Percentiles rank a stretch among this genome's conserved stretches.
Conservation (phyloP, 2,113 vertebrate genomes). For the Nicator chloris region DNA sequence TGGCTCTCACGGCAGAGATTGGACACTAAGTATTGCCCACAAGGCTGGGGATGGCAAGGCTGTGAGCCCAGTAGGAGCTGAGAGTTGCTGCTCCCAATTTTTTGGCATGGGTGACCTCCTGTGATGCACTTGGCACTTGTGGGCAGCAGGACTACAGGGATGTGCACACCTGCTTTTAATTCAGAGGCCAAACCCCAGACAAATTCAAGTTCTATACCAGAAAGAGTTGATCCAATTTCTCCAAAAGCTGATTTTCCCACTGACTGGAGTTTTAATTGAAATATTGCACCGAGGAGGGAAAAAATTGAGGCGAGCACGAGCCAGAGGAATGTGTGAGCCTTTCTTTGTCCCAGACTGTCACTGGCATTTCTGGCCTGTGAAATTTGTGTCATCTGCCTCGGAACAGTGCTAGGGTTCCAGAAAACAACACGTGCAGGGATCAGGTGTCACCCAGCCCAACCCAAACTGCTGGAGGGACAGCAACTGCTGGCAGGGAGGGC, state of each 20-base stretch:
- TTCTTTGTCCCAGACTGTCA: not conserved
- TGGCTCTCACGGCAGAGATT: not conserved
- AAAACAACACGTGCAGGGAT: not conserved
- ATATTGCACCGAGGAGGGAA: not conserved
- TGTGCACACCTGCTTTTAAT: not conserved
- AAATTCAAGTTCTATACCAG: fast-evolving
- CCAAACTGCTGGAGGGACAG: not conserved
- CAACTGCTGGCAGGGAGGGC: not conserved
- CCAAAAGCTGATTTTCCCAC: not conserved
- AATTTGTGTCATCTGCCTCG: not conserved
- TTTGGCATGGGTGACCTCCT: not conserved
- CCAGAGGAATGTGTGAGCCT: not conserved
- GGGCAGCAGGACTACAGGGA: not conserved
- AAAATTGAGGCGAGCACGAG: fast-evolving
- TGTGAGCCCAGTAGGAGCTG: not conserved
- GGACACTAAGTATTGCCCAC: fast-evolving
- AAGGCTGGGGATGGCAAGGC: fast-evolving
- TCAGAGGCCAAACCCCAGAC: not conserved
- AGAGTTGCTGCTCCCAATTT: not conserved
- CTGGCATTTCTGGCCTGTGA: not conserved
- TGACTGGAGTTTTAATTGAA: not conserved
- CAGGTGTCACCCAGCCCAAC: not conserved
- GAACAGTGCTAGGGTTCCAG: not conserved
- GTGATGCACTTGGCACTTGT: fast-evolving
- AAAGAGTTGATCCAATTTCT: not conserved